A percentile compares a stretch with the other conserved stretches of the same genome.
These are phyloP conservation scores for Lates japonicus DNA, from an alignment of 2,797 vertebrate species.

Conservation along the genomic window DNA sequence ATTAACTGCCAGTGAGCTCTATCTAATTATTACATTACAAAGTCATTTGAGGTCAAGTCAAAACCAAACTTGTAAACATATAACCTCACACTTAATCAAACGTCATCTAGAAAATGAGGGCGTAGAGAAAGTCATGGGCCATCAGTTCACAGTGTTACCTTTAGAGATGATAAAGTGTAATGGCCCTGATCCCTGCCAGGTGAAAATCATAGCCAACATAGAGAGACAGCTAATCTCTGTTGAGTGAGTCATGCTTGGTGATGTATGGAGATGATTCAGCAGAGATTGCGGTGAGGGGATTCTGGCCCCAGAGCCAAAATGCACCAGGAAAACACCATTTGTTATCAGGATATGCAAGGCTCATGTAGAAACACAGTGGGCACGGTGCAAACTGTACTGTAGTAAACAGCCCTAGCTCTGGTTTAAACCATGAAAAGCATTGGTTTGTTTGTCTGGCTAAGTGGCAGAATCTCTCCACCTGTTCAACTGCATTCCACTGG, in stretches of 20 bases:
- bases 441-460: slow-evolving; percentile 9
- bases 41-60: slow-evolving; percentile 22
- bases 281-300: slow-evolving; percentile 9
- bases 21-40: background rate
- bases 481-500: background rate
- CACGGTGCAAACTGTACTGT: background rate
- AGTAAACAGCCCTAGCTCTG: background rate
- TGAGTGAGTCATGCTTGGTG: slow-evolving; percentile 41
- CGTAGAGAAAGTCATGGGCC: slow-evolving; percentile 13
- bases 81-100: slow-evolving; percentile 8
- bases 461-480: slow-evolving; percentile 9
- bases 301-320: slow-evolving; percentile 16
- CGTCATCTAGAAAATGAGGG: slow-evolving; percentile 19
- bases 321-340: slow-evolving; percentile 22
- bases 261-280: slow-evolving; percentile 52
- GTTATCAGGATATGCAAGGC: background rate
- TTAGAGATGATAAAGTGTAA: slow-evolving; percentile 57
- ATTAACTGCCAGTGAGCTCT: background rate
- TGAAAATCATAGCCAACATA: slow-evolving; percentile 43
- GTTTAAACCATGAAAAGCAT: background rate
- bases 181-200: slow-evolving; percentile 42
- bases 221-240: slow-evolving; percentile 36
- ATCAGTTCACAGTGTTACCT: slow-evolving; percentile 28
- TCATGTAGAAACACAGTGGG: slow-evolving; percentile 5
- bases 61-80: background rate